Conservation (phyloP, 2,888 invertebrate species). For the Caenorhabditis plicata region DNA sequence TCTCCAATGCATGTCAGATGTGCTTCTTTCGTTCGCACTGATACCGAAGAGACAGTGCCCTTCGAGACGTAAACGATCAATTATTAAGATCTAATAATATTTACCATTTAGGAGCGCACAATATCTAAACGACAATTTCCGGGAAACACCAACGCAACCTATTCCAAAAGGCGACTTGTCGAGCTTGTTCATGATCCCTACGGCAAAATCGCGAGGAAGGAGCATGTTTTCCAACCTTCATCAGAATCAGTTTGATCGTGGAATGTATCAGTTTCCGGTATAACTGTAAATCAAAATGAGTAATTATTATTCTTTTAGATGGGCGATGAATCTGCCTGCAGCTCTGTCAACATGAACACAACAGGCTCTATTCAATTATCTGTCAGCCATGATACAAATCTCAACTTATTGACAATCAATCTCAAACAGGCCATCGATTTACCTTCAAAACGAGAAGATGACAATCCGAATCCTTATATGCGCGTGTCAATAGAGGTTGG, state of each 20-base stretch:
- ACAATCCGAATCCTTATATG: slow-evolving; percentile 26
- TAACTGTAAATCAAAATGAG: background rate
- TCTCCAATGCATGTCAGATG: slow-evolving; percentile 50
- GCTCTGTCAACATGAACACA: slow-evolving; percentile 39
- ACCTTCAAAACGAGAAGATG: slow-evolving; percentile 53
- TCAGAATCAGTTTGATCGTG: slow-evolving; percentile 60
- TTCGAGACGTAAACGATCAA: slow-evolving; percentile 1
- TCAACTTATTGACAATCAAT: slow-evolving; percentile 73
- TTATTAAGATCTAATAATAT: background rate
- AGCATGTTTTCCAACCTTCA: slow-evolving; percentile 61
- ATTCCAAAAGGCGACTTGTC: slow-evolving; percentile 36
- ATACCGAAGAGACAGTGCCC: slow-evolving; percentile 52
- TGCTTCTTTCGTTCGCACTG: slow-evolving; percentile 49
- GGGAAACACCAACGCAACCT: background rate
- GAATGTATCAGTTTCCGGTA: slow-evolving; percentile 55
- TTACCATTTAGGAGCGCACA: background rate
- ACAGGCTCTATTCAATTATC: slow-evolving; percentile 73
- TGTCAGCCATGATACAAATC: slow-evolving; percentile 73
- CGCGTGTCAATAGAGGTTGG: slow-evolving; percentile 24
- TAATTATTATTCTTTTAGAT: slow-evolving; percentile 11
- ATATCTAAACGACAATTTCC: slow-evolving; percentile 1
- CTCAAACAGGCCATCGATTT: slow-evolving; percentile 73
- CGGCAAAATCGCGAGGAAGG: slow-evolving; percentile 32
- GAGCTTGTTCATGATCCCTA: slow-evolving; percentile 54
- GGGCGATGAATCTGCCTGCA: slow-evolving; percentile 42